Evolutionary conservation across 1,140 invertebrate species (phyloP), one percentile per base, ranked within the genome.

Genomic region (Oryzaephilus surinamensis): DNA sequence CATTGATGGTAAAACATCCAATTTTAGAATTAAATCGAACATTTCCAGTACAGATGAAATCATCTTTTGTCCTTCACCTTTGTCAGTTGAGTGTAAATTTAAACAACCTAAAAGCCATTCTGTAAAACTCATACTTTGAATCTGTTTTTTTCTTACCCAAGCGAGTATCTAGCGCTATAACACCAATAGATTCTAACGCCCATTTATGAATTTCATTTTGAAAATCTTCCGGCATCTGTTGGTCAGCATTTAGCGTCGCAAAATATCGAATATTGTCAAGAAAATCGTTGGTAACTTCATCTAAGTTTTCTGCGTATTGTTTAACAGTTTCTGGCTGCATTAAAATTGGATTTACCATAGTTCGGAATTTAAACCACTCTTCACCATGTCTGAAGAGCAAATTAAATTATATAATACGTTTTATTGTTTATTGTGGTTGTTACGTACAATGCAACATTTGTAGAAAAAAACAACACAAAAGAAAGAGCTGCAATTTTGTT

Each of bases 111-210:
- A 8, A 41, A 18, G n/a, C n/a, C n/a, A n/a, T n/a, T n/a, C n/a
- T n/a, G n/a, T n/a, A n/a, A n/a, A n/a, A n/a, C n/a, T n/a, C n/a
- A n/a, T n/a, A n/a, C n/a, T n/a, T n/a, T n/a, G n/a, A n/a, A n/a
- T n/a, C n/a, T n/a, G n/a, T n/a, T n/a, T n/a, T n/a, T n/a, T n/a
- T n/a, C n/a, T 12, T 44, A 36, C 48, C 75, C 7, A 85, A 57
- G 10, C 78, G 64, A 7, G 66, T 66, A 20, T 84, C 77, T 17
- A 86, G 58, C 2, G 79, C 78, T 1, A 86, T 70, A 4, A 72
- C 54, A 1, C 66, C 72, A 3, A 83, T 76, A 0, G 75, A 77
- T 53, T 85, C 81, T 11, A 84, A 51, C 1, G 76, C 64, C 73
- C 78, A 77, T 50, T 75, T 70, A 50, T 74, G 74, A 34, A 82